A percentile compares a stretch with the other conserved stretches of the same genome.
Evolutionary conservation across 2,113 vertebrate species (phyloP).

Genomic region (Ivindomyrus marchei): DNA sequence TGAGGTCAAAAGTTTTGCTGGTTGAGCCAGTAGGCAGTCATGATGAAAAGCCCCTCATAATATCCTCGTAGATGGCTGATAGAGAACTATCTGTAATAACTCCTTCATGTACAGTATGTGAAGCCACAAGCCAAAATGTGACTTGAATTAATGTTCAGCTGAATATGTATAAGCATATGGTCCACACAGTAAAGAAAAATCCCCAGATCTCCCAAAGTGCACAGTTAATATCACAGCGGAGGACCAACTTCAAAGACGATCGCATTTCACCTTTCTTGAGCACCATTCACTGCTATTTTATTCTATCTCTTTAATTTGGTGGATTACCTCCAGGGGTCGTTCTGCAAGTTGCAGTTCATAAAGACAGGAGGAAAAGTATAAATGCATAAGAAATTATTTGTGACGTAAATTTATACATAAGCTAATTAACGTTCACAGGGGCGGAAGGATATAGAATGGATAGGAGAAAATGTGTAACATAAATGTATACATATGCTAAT

Average conservation of each 20-base stretch:
- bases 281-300: neutral
- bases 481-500: constrained; percentile 2
- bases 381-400: constrained; percentile 19
- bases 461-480: neutral
- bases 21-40: neutral
- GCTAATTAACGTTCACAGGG: neutral
- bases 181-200: neutral
- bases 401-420: neutral
- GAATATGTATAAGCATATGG: neutral
- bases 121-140: neutral
- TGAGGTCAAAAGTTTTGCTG: neutral
- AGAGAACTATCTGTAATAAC: neutral
- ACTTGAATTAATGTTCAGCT: neutral
- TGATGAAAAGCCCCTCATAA: neutral
- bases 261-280: neutral
- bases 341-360: constrained; percentile 10
- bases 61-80: neutral
- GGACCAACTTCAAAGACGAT: neutral
- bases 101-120: neutral
- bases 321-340: constrained; percentile 32
- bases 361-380: neutral
- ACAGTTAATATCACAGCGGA: neutral
- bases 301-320: constrained; percentile 27
- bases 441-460: neutral
- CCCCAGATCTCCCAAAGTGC: constrained; percentile 3